phyloP scores from a whole-genome alignment of 2,113 vertebrate species.

The Bubo scandiacus region DNA sequence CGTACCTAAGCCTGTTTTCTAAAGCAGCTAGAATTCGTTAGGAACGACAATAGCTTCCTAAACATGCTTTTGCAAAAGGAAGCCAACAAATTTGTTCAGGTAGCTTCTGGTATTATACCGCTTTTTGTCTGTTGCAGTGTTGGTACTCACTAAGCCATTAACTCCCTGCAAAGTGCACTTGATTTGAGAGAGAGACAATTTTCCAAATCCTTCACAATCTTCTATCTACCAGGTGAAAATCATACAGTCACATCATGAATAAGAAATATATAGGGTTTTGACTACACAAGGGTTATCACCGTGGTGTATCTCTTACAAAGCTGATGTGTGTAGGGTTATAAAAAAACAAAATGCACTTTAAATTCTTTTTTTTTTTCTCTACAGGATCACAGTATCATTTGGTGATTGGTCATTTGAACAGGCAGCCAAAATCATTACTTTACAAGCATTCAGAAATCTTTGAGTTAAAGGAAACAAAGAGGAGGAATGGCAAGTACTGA shows the following conservation, averaged over 20 bases:
- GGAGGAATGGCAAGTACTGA: background rate
- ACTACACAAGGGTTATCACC: background rate
- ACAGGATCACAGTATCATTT: background rate
- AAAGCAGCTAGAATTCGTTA: background rate
- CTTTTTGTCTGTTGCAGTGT: background rate
- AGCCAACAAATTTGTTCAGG: background rate
- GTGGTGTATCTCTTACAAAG: background rate
- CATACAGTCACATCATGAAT: background rate
- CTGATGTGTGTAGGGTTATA: background rate
- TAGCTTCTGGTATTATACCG: background rate
- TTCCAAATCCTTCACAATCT: background rate
- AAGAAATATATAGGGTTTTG: background rate
- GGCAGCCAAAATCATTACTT: background rate
- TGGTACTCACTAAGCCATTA: background rate
- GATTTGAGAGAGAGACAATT: background rate
- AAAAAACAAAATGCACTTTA: background rate
- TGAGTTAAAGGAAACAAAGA: background rate
- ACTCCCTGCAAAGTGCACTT: background rate
- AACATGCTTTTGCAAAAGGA: background rate
- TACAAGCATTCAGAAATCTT: background rate
- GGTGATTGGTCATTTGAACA: background rate
- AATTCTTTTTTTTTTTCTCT: background rate
- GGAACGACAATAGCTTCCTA: background rate
- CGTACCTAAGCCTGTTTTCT: background rate
- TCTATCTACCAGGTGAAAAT: background rate